These are phyloP conservation scores for Helicoverpa armigera DNA, from an alignment of 1,140 invertebrate genomes.

Conservation along the genomic window DNA sequence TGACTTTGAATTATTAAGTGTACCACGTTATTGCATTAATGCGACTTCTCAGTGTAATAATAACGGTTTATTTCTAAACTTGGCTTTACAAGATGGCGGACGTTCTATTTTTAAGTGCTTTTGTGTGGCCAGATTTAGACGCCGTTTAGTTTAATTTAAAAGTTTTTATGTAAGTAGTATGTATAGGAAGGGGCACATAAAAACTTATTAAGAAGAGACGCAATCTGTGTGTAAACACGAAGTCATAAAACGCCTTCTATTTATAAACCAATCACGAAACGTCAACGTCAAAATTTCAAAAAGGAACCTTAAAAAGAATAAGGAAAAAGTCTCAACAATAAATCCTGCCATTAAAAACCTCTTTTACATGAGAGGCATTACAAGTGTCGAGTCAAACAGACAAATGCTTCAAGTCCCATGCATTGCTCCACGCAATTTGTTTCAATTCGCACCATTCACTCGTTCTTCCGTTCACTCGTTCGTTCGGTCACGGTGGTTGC, in stretches of 20 bases:
- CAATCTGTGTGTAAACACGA: no score
- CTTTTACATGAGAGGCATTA: constrained; percentile 17
- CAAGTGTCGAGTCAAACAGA: constrained; percentile 30
- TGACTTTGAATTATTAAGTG: constrained; percentile 54
- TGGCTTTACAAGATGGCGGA: not conserved
- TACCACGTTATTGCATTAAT: constrained; percentile 50
- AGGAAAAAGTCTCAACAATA: constrained; percentile 10
- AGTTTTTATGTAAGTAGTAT: not conserved
- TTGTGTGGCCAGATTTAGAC: not conserved
- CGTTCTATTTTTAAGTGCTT: not conserved
- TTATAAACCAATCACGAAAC: constrained; percentile 15
- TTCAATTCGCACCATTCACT: constrained; percentile 60
- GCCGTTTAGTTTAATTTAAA: no score
- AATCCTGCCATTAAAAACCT: constrained; percentile 14
- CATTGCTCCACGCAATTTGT: constrained; percentile 60
- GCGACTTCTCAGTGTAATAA: constrained; percentile 8
- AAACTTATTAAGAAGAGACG: no score
- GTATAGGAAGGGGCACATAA: no score
- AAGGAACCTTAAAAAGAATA: not conserved
- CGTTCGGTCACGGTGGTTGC: constrained; percentile 35
- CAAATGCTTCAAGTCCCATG: constrained; percentile 30
- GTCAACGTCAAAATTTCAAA: not conserved
- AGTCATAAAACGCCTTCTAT: not conserved
- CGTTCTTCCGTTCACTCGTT: constrained; percentile 39
- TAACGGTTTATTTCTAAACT: constrained; percentile 9